Evolutionary conservation across 2,113 vertebrate genomes (phyloP).

Genomic region (Anhinga rufa): DNA sequence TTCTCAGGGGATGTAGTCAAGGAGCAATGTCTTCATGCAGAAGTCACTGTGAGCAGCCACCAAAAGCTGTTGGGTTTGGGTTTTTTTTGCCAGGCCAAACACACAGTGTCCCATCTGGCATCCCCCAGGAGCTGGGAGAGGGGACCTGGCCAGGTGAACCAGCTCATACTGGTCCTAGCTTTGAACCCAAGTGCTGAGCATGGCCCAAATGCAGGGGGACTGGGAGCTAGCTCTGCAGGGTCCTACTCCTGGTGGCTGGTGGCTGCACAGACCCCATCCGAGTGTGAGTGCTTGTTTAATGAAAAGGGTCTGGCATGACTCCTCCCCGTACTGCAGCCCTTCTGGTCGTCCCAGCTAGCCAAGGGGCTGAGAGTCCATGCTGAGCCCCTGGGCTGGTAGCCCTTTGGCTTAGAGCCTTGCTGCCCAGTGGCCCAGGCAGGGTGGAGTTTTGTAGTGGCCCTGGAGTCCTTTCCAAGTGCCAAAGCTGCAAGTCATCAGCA

Average conservation of each 20-base stretch:
- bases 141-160: not conserved
- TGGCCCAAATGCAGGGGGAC: not conserved
- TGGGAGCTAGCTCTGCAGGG: not conserved
- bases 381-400: not conserved
- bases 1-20: not conserved
- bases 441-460: not conserved
- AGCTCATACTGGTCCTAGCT: not conserved
- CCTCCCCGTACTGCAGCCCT: not conserved
- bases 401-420: not conserved
- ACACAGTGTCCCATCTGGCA: not conserved
- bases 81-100: not conserved
- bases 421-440: not conserved
- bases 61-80: not conserved
- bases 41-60: not conserved
- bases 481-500: not conserved
- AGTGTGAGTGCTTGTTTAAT: not conserved
- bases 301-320: not conserved
- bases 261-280: fast-evolving
- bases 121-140: not conserved
- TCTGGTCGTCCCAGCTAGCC: not conserved
- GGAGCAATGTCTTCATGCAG: not conserved
- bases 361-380: fast-evolving
- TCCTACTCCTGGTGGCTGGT: not conserved
- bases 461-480: not conserved
- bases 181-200: not conserved